These are phyloP conservation scores for Dasysyrphus tricinctus DNA, from an alignment of 2,888 invertebrate species.

Conservation along the genomic window DNA sequence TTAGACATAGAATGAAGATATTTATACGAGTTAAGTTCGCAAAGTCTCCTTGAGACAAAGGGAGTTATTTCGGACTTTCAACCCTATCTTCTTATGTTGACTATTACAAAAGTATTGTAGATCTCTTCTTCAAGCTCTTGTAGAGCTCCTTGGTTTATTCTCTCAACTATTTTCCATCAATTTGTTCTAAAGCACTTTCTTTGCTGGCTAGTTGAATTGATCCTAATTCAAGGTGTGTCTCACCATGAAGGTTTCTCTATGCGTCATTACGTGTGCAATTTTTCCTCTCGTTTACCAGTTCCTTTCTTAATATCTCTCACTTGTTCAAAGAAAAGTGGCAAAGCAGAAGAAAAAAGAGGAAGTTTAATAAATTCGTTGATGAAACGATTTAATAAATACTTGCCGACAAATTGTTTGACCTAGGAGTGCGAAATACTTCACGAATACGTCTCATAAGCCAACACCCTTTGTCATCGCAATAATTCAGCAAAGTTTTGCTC, in stretches of 20 bases:
- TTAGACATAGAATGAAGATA: not conserved
- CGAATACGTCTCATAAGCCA: not conserved
- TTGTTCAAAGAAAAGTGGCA: not conserved
- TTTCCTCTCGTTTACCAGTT: not conserved
- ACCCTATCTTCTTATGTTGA: not conserved
- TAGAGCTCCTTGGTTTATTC: not conserved
- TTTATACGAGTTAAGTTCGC: not conserved
- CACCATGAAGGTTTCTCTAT: not conserved
- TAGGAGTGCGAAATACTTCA: not conserved
- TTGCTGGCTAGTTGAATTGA: not conserved
- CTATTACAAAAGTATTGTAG: not conserved
- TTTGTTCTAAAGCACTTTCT: not conserved
- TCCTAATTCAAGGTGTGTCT: not conserved
- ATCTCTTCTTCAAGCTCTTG: not conserved
- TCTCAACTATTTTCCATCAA: not conserved
- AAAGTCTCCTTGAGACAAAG: not conserved
- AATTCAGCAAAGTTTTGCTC: not conserved
- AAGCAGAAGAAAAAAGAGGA: not conserved
- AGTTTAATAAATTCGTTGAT: constrained; percentile 10
- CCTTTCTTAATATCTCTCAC: not conserved
- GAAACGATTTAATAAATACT: not conserved
- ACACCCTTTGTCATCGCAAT: not conserved
- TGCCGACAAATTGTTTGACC: not conserved
- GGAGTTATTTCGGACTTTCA: not conserved
- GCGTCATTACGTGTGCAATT: not conserved